phyloP scores from a whole-genome alignment of 35 echinoderm and acorn worm genomes.

The Hemicentrotus pulcherrimus region DNA sequence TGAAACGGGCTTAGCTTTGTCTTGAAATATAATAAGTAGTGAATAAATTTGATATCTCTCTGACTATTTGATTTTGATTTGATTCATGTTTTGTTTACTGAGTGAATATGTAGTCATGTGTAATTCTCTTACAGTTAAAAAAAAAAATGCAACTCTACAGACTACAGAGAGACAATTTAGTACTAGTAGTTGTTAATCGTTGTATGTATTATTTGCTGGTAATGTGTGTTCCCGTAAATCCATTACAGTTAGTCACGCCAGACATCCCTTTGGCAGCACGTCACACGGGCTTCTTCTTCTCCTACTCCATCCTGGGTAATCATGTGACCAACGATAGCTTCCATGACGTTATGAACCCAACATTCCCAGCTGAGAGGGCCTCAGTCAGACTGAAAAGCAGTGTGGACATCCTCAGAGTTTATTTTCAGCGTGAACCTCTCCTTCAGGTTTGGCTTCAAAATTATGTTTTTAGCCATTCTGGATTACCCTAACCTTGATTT shows the following conservation, averaged over 20 bases:
- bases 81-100: too few species aligned
- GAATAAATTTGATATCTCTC: too few species aligned
- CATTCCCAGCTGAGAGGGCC: slow-evolving; percentile 85
- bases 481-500: too few species aligned
- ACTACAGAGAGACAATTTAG: not conserved
- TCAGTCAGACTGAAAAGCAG: slow-evolving; percentile 79
- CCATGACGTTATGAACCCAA: slow-evolving; percentile 80
- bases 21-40: too few species aligned
- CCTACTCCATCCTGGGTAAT: slow-evolving; percentile 86
- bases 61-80: too few species aligned
- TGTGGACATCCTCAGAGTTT: slow-evolving; percentile 58
- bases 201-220: not conserved
- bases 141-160: too few species aligned
- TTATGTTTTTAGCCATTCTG: not conserved
- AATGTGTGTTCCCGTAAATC: not conserved
- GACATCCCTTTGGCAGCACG: slow-evolving; percentile 66
- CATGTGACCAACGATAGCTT: slow-evolving; percentile 94
- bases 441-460: slow-evolving; percentile 60
- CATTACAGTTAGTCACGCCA: slow-evolving; percentile 80
- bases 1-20: too few species aligned
- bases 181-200: not conserved
- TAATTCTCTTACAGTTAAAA: too few species aligned
- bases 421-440: slow-evolving; percentile 63
- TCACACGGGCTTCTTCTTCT: slow-evolving; percentile 88
- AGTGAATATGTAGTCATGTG: too few species aligned